phyloP scores from a whole-genome alignment of 2,797 vertebrate genomes.

The Gymnocypris eckloni region DNA sequence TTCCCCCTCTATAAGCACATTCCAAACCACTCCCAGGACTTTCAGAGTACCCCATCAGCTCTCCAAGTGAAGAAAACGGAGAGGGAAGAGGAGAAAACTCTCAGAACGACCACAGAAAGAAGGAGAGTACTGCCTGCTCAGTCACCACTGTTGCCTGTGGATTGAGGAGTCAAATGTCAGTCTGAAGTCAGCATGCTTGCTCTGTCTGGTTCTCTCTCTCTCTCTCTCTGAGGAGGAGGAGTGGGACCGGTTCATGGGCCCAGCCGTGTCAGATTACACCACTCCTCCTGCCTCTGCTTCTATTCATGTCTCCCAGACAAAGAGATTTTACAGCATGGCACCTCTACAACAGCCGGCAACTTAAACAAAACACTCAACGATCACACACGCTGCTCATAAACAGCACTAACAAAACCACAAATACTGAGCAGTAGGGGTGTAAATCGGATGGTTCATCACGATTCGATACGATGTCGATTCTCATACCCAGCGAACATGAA shows the following conservation, averaged over 20 bases:
- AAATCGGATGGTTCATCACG: too few species aligned
- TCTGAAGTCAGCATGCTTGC: slow-evolving; percentile 51
- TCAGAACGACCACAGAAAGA: slow-evolving; percentile 17
- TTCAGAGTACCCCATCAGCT: slow-evolving; percentile 30
- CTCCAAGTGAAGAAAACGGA: slow-evolving; percentile 23
- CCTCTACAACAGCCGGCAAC: slow-evolving; percentile 42
- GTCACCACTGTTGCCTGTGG: slow-evolving; percentile 53
- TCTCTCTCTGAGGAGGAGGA: slow-evolving; percentile 23
- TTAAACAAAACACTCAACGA: slow-evolving; percentile 51
- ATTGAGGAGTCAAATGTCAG: slow-evolving; percentile 61
- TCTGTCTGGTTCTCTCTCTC: slow-evolving; percentile 43
- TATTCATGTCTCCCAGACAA: slow-evolving; percentile 58
- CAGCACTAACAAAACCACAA: neutral
- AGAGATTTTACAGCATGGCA: slow-evolving; percentile 48
- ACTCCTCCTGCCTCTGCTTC: slow-evolving; percentile 72
- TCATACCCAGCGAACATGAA: too few species aligned
- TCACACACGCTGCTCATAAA: slow-evolving; percentile 22
- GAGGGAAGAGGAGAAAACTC: slow-evolving; percentile 26
- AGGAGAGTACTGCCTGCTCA: slow-evolving; percentile 48
- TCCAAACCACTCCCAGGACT: slow-evolving; percentile 61
- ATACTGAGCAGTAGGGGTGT: neutral
- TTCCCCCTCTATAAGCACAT: slow-evolving; percentile 51
- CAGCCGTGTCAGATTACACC: slow-evolving; percentile 79
- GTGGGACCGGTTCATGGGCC: slow-evolving; percentile 62
- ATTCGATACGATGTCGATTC: too few species aligned